These are phyloP conservation scores for Colletes collaris DNA, from an alignment of 2,888 invertebrate species.

Conservation along the genomic window DNA sequence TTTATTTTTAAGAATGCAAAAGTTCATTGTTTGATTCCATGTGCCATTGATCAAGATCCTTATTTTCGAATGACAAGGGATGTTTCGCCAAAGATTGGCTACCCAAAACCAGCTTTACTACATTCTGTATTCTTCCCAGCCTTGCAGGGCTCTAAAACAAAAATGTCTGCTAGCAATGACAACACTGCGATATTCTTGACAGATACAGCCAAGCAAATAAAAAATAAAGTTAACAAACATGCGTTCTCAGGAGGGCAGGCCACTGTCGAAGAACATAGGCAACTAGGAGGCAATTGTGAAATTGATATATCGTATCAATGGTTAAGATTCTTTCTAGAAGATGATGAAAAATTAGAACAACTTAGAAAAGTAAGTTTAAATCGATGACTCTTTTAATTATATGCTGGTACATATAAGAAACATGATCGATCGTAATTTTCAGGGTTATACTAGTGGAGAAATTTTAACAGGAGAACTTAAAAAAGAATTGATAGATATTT, in stretches of 20 bases:
- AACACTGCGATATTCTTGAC: slow-evolving; percentile 98
- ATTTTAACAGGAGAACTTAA: slow-evolving; percentile 98
- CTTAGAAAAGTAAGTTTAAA: slow-evolving; percentile 85
- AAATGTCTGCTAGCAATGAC: slow-evolving; percentile 98
- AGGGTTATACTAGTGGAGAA: slow-evolving; percentile 93
- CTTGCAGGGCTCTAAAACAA: slow-evolving; percentile 97
- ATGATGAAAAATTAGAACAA: slow-evolving; percentile 92
- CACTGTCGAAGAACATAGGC: slow-evolving; percentile 96
- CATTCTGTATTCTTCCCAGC: slow-evolving; percentile 96
- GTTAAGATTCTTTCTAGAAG: slow-evolving; percentile 96
- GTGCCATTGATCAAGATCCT: slow-evolving; percentile 99
- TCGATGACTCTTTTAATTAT: background rate
- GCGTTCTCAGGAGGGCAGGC: slow-evolving; percentile 98
- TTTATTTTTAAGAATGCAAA: slow-evolving; percentile 93
- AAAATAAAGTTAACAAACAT: slow-evolving; percentile 97
- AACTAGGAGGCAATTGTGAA: slow-evolving; percentile 96
- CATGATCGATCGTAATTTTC: slow-evolving; percentile 30
- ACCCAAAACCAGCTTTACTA: slow-evolving; percentile 93
- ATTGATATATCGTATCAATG: slow-evolving; percentile 98
- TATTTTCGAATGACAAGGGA: slow-evolving; percentile 99
- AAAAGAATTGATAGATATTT: slow-evolving; percentile 92
- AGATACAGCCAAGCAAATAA: slow-evolving; percentile 97
- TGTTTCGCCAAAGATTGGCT: slow-evolving; percentile 95
- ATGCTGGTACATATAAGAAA: background rate
- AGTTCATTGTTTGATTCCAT: slow-evolving; percentile 95